Evolutionary conservation across 2,888 invertebrate species (phyloP).

Genomic region (Drosophila affinis): DNA sequence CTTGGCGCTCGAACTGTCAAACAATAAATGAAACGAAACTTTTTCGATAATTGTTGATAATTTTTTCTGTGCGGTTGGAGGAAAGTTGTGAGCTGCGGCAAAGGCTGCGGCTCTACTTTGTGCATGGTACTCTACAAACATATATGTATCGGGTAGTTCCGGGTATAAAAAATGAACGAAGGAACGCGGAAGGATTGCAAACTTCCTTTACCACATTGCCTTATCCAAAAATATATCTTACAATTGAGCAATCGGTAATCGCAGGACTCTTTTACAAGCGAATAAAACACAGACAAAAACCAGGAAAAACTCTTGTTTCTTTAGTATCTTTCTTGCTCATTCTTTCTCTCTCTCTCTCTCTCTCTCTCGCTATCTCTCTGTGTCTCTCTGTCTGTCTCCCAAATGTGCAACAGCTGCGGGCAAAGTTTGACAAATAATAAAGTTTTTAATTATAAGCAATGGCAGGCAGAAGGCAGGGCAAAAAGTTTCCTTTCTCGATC

Average conservation of each 20-base stretch:
- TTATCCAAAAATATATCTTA: too few relatives aligned
- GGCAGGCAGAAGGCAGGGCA: constrained; percentile 31
- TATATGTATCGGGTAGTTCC: too few relatives aligned
- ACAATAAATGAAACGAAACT: constrained; percentile 60
- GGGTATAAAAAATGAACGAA: too few relatives aligned
- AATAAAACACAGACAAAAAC: neutral
- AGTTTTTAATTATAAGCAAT: constrained; percentile 77
- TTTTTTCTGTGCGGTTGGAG: constrained; percentile 44
- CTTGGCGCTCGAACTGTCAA: constrained; percentile 30
- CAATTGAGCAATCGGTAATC: neutral
- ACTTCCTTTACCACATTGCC: too few relatives aligned
- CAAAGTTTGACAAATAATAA: constrained; percentile 76
- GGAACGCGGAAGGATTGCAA: too few relatives aligned
- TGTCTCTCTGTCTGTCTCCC: constrained; percentile 47
- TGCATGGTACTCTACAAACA: too few relatives aligned
- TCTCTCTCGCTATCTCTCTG: neutral
- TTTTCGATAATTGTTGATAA: constrained; percentile 71
- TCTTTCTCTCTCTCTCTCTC: neutral
- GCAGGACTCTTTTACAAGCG: neutral
- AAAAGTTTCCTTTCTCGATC: constrained; percentile 55
- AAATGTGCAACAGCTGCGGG: constrained; percentile 77
- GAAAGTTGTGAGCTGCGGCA: too few relatives aligned
- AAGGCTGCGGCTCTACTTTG: too few relatives aligned
- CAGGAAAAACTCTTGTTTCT: constrained; percentile 5
- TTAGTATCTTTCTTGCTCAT: neutral